Evolutionary conservation across 2,888 invertebrate genomes (phyloP).

Genomic region (Ophioninae sp.): DNA sequence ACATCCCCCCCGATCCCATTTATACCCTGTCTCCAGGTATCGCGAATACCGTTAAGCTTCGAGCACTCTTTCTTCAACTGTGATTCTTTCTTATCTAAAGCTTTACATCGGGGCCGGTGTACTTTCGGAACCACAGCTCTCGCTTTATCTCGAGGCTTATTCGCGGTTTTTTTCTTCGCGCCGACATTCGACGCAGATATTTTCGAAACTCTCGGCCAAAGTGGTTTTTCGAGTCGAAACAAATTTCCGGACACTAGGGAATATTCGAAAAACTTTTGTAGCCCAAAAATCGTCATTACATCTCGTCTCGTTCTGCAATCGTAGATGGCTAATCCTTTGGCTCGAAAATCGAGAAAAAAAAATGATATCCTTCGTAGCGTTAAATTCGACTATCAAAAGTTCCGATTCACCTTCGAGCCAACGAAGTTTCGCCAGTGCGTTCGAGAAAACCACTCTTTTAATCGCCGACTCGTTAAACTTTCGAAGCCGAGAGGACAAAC

Average conservation of each 20-base stretch:
- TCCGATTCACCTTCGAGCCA: background rate
- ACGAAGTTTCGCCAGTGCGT: background rate
- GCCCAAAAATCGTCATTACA: background rate
- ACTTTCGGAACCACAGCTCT: slow-evolving; percentile 35
- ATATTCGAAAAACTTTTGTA: background rate
- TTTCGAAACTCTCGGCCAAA: slow-evolving; percentile 33
- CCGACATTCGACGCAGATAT: slow-evolving; percentile 17
- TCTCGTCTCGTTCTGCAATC: background rate
- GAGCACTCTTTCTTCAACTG: slow-evolving; percentile 54
- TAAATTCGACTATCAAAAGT: background rate
- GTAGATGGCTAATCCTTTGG: background rate
- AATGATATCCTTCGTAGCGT: background rate
- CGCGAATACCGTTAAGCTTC: slow-evolving; percentile 54
- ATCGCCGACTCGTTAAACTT: background rate
- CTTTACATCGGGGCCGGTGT: slow-evolving; percentile 41
- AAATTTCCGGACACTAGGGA: slow-evolving; percentile 7
- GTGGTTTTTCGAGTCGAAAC: slow-evolving; percentile 3
- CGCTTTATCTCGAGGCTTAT: slow-evolving; percentile 28
- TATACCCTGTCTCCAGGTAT: slow-evolving; percentile 29
- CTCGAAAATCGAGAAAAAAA: background rate
- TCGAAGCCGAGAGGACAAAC: background rate
- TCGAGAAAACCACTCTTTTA: background rate
- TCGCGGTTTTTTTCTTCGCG: slow-evolving; percentile 26
- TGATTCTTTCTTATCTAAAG: slow-evolving; percentile 56
- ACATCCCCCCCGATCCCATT: background rate